phyloP scores from a whole-genome alignment of 2,797 vertebrate genomes.

The Microhierax caerulescens region DNA sequence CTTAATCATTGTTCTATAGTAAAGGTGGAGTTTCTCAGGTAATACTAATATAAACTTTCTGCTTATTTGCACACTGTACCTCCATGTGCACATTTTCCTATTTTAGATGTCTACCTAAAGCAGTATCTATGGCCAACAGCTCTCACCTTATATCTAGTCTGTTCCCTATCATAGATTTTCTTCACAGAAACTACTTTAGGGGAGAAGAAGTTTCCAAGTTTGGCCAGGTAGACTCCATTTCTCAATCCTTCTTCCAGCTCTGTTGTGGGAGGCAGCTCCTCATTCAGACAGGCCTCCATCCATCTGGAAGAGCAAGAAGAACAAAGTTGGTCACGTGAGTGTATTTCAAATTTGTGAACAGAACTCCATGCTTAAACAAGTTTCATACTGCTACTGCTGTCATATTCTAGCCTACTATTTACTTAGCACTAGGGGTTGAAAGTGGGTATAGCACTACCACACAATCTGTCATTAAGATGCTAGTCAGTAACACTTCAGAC shows the following conservation, averaged over 20 bases:
- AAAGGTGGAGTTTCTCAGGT: not conserved
- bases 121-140: not conserved
- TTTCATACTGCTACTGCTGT: not conserved
- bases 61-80: not conserved
- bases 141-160: conserved; percentile 92
- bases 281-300: conserved; percentile 97
- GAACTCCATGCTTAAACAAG: not conserved
- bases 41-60: not conserved
- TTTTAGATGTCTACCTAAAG: not conserved
- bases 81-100: not conserved
- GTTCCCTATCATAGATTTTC: conserved; percentile 97
- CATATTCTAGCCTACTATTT: not conserved
- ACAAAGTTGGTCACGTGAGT: not conserved
- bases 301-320: conserved; percentile 78
- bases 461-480: not conserved
- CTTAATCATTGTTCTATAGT: not conserved
- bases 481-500: not conserved
- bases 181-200: conserved; percentile 93
- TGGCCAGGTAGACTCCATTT: conserved; percentile 96
- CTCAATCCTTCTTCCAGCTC: conserved; percentile 95
- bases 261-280: conserved; percentile 94
- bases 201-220: conserved; percentile 96
- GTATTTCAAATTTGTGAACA: not conserved
- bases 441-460: not conserved
- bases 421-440: not conserved